Base-by-base conservation (phyloP, 2,797 vertebrate genomes). In the Dendrocincla fuliginosa region DNA sequence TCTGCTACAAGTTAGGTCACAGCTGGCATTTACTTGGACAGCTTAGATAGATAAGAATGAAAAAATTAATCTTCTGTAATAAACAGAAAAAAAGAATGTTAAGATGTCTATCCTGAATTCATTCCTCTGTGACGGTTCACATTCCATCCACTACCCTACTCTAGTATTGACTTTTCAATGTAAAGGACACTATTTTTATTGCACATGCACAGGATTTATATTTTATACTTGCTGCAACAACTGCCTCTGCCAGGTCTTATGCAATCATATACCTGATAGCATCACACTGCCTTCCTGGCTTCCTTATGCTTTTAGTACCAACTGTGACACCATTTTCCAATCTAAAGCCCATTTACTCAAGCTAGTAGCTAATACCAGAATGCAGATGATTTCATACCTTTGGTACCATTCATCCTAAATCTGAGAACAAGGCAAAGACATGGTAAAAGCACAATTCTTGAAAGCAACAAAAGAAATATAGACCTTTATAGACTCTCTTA, bases 111-210 rank as follows among this genome's bases (percentile, higher is more conserved):
- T 28, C 30, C 30, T 64, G 30, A 32, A 8, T 44, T 35, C 10
- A 55, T 39, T 67, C 55, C 30, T 41, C 22, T 24, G 1, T 9
- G 7, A 41, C 9, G n/a, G 11, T 27, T 74, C 47, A 44, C 18
- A 30, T 25, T 68, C 30, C n/a, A 35, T 27, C 64, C 70, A 39
- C 80, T 92, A 39, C n/a, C 42, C 39, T 44, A 8, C 27, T 59
- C 39, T 59, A 69, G 13, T 3, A n/a, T 5, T 39, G 60, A 39
- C 30, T 74, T 65, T 44, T 73, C 39, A 69, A 10, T 0, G 0
- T 1, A 65, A 70, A 47, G 10, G 37, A 60, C 39, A 14, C 0
- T 0, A 19, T 5, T 82, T 46, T 49, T 27, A 28, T 10, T 25
- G 27, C 14, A 24, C 11, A 52, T 28, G 39, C 5, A n/a, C 17